These are phyloP conservation scores for Oenanthe melanoleuca DNA, from an alignment of 2,113 vertebrate species.

Conservation along the genomic window DNA sequence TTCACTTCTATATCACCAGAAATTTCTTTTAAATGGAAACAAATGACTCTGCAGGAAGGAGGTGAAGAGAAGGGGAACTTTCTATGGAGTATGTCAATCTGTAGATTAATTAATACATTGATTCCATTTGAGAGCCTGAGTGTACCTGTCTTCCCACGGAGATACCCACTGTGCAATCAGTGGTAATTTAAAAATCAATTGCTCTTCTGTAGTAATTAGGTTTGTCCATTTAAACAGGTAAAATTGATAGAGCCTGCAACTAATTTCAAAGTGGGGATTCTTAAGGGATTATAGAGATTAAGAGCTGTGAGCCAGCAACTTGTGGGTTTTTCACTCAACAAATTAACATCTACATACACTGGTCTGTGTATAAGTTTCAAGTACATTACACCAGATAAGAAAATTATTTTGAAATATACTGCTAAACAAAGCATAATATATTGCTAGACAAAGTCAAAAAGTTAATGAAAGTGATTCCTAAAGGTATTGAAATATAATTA, in stretches of 20 bases:
- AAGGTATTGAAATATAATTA: neutral
- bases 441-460: conserved; percentile 1
- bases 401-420: conserved; percentile 48
- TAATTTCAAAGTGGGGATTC: conserved; percentile 71
- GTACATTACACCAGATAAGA: neutral
- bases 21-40: conserved; percentile 21
- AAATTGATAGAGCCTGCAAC: conserved; percentile 77
- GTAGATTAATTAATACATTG: conserved; percentile 75
- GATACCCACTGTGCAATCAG: conserved; percentile 73
- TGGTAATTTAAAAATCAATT: conserved; percentile 82
- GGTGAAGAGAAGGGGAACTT: neutral
- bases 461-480: neutral
- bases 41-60: neutral
- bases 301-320: conserved; percentile 57
- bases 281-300: conserved; percentile 70
- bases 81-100: conserved; percentile 52
- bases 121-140: conserved; percentile 73
- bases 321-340: conserved; percentile 30
- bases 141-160: conserved; percentile 72
- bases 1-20: neutral
- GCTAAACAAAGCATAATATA: conserved; percentile 19
- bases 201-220: conserved; percentile 78
- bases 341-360: conserved; percentile 9
- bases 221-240: conserved; percentile 76
- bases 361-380: neutral